Conservation (phyloP, 1,140 invertebrate species). For the Catajapyx aquilonaris region DNA sequence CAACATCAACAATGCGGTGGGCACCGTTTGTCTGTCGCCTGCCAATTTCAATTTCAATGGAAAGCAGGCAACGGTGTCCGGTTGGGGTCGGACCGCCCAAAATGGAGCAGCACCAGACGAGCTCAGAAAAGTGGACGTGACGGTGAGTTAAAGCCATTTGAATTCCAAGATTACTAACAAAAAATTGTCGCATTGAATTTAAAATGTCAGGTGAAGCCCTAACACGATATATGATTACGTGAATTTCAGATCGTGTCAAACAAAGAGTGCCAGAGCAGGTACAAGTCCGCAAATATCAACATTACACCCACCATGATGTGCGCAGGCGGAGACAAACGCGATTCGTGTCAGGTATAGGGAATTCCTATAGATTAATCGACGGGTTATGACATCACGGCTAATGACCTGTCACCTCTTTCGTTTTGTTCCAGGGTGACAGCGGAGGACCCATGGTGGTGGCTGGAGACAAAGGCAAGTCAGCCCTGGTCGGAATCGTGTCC, state of each 20-base stretch:
- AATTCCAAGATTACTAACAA: neutral
- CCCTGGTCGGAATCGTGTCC: slow-evolving; percentile 56
- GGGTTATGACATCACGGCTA: slow-evolving; percentile 3
- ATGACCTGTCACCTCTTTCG: neutral
- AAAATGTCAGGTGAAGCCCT: neutral
- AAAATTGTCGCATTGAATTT: neutral
- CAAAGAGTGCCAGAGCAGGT: slow-evolving; percentile 36
- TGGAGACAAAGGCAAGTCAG: slow-evolving; percentile 44
- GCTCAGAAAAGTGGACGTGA: neutral
- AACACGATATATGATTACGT: slow-evolving; percentile 3
- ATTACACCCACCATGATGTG: slow-evolving; percentile 43
- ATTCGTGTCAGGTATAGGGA: slow-evolving; percentile 48
- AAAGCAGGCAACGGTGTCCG: slow-evolving; percentile 42
- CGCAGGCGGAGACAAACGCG: slow-evolving; percentile 44
- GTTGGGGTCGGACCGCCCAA: slow-evolving; percentile 19
- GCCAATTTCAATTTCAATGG: slow-evolving; percentile 33
- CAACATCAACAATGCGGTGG: slow-evolving; percentile 51
- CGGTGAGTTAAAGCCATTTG: slow-evolving; percentile 6
- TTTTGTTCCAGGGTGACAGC: slow-evolving; percentile 43
- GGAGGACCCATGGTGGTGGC: slow-evolving; percentile 58
- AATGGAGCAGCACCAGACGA: neutral
- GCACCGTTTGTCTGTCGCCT: slow-evolving; percentile 63
- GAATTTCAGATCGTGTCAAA: neutral
- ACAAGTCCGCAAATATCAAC: slow-evolving; percentile 31
- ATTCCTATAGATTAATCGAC: slow-evolving; percentile 7